These are phyloP conservation scores for Sinonovacula constricta DNA, from an alignment of 1,140 invertebrate species.

Conservation along the genomic window DNA sequence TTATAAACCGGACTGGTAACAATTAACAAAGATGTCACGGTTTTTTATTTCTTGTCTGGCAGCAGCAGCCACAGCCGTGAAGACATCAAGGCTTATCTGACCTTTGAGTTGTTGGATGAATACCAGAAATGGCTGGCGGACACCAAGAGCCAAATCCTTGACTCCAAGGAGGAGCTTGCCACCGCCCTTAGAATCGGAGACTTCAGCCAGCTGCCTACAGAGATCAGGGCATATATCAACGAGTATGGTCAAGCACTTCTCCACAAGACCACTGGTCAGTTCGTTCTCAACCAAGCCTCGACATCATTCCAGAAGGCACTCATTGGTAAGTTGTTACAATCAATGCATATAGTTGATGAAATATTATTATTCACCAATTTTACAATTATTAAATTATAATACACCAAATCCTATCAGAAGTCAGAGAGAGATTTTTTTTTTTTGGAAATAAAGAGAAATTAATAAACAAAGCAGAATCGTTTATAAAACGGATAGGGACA, in stretches of 20 bases:
- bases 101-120: background rate
- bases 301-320: conserved; percentile 8
- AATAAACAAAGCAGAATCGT: no score
- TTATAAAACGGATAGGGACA: no score
- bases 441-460: no score
- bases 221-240: conserved; percentile 9
- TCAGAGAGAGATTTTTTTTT: no score
- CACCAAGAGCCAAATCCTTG: conserved; percentile 13
- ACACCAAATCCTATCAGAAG: no score
- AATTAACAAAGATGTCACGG: no score
- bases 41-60: no score
- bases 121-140: conserved; percentile 27
- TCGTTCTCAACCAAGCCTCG: conserved; percentile 9
- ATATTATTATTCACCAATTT: no score
- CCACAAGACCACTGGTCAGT: background rate
- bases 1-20: no score
- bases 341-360: no score
- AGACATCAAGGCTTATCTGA: background rate
- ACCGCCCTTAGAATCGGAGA: background rate
- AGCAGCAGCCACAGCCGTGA: background rate
- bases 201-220: conserved; percentile 9
- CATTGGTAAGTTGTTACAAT: conserved; percentile 15
- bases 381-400: no score
- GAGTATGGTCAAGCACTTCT: conserved; percentile 8
- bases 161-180: conserved; percentile 11